phyloP scores from a whole-genome alignment of 2,113 vertebrate species.

The Mola mola region DNA sequence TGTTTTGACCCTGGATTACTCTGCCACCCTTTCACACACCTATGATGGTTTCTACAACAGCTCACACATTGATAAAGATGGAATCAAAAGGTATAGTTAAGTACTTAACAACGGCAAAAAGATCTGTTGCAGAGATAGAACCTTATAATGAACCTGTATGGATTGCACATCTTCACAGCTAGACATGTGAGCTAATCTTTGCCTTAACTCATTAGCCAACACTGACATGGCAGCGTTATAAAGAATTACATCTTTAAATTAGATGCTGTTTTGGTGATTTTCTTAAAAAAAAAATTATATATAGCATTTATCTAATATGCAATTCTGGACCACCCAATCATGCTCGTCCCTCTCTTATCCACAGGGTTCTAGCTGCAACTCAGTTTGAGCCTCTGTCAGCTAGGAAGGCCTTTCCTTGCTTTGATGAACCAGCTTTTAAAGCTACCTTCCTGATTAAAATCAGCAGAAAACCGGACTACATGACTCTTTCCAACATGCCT shows the following conservation, averaged over 20 bases:
- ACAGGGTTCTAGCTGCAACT: constrained; percentile 92
- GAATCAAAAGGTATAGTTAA: constrained; percentile 76
- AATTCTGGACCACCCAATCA: too few species aligned
- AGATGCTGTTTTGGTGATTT: too few species aligned
- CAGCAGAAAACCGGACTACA: constrained; percentile 83
- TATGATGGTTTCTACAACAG: constrained; percentile 93
- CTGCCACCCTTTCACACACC: constrained; percentile 85
- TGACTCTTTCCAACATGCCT: constrained; percentile 94
- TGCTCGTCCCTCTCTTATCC: constrained; percentile 37
- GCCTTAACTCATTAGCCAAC: too few species aligned
- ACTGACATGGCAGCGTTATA: not conserved
- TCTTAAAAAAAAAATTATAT: too few species aligned
- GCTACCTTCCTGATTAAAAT: constrained; percentile 91
- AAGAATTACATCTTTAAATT: not conserved
- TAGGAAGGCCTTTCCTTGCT: constrained; percentile 95
- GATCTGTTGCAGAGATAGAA: not conserved
- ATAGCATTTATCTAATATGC: too few species aligned
- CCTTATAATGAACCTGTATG: too few species aligned
- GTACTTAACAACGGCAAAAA: not conserved
- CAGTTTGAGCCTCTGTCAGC: constrained; percentile 95
- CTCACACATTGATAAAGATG: constrained; percentile 84
- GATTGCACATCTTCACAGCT: not conserved
- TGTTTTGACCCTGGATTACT: constrained; percentile 85
- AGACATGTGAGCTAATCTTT: not conserved
- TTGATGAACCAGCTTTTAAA: constrained; percentile 96